Percentiles rank a stretch among this genome's conserved stretches.
Conservation (phyloP, 2,888 invertebrate species). For the Acrocera orbiculus region DNA sequence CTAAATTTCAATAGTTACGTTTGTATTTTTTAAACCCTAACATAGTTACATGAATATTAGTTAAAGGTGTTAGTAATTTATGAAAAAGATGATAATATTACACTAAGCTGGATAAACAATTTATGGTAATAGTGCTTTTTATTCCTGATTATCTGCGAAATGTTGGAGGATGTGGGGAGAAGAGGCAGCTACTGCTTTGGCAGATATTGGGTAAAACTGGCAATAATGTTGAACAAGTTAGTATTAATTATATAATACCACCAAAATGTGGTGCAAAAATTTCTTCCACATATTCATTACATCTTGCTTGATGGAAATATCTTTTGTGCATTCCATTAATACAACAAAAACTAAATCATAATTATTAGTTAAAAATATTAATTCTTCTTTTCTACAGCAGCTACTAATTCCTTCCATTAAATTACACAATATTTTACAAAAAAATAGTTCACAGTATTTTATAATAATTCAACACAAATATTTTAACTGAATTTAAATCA, state of each 20-base stretch:
- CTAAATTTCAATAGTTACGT: slow-evolving; percentile 58
- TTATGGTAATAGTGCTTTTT: too few species aligned
- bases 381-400: slow-evolving; percentile 90
- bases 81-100: slow-evolving; percentile 97
- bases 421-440: too few species aligned
- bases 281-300: slow-evolving; percentile 91
- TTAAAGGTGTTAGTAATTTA: slow-evolving; percentile 78
- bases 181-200: too few species aligned
- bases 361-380: slow-evolving; percentile 96
- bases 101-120: slow-evolving; percentile 84
- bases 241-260: slow-evolving; percentile 86
- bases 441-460: too few species aligned
- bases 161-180: too few species aligned
- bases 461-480: too few species aligned
- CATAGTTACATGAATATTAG: slow-evolving; percentile 97
- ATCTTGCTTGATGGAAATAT: slow-evolving; percentile 83
- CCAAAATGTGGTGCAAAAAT: slow-evolving; percentile 91
- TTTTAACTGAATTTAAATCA: too few species aligned
- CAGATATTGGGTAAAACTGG: too few species aligned
- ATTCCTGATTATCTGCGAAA: too few species aligned
- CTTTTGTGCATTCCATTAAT: slow-evolving; percentile 71
- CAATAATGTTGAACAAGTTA: slow-evolving; percentile 84
- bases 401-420: too few species aligned
- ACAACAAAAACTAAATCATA: slow-evolving; percentile 91
- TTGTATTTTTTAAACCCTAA: slow-evolving; percentile 99